Conservation (phyloP, 2,888 invertebrate species). For the Thymelicus acteon region DNA sequence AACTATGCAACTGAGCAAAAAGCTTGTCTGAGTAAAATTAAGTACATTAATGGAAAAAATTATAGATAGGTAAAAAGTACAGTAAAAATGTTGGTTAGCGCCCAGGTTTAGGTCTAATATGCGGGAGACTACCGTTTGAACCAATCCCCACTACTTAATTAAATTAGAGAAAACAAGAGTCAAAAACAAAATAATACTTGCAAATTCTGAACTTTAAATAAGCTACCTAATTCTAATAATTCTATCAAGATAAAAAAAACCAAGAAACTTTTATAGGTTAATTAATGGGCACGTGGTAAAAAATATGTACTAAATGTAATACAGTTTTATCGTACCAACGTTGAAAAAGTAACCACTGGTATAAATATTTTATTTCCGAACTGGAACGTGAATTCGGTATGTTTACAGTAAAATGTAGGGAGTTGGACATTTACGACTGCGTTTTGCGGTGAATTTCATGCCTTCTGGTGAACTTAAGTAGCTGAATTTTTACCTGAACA, state of each 20-base stretch:
- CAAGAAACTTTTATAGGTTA: neutral
- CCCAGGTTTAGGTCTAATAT: no score
- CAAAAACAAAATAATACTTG: no score
- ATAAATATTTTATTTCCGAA: conserved; percentile 37
- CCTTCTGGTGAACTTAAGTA: conserved; percentile 17
- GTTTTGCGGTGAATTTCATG: conserved; percentile 40
- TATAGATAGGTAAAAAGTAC: no score
- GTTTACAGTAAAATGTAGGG: conserved; percentile 38
- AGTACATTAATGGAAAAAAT: no score
- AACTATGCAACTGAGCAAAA: no score
- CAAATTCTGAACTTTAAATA: no score
- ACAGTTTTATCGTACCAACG: conserved; percentile 2
- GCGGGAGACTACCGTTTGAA: no score
- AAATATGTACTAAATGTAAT: conserved; percentile 8
- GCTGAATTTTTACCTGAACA: conserved; percentile 23
- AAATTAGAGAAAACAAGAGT: no score
- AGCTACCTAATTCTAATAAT: neutral
- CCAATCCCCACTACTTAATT: no score
- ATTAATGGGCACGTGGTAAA: neutral
- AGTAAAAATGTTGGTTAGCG: no score
- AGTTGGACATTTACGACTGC: conserved; percentile 52
- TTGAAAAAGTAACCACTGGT: conserved; percentile 3
- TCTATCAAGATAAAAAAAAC: neutral
- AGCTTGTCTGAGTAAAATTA: no score
- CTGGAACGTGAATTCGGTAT: conserved; percentile 31